Evolutionary conservation across 2,888 invertebrate genomes (phyloP), one percentile per base, ranked within the genome.

Genomic region (Nomada fucata): DNA sequence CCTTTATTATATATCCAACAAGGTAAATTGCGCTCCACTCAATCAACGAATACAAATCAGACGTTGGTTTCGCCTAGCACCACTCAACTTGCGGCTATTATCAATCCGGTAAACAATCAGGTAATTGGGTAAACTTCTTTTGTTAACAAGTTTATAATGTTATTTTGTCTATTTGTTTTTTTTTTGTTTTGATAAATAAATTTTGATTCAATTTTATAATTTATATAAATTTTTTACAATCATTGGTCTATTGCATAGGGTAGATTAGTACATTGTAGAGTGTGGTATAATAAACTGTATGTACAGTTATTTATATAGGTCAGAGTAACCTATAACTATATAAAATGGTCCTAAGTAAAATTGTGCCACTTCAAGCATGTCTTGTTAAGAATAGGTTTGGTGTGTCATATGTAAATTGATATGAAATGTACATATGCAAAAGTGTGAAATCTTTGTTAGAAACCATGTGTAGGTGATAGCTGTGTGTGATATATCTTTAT

Each of bases 1-100:
- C 92, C 93, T 72, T 85, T 93, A 87, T 81, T 93, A 76, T 93
- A 93, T 71, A 92, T 93, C 65, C 93, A 92, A 64, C 93, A 91
- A 79, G 90, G 91, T 76, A 93, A 93, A 88, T 71, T 92, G 57
- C 89, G 91, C 26, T 77, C 91, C 2, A 87, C 83, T 26, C 91
- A 90, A 76, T 79, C 90, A 29, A 85, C 88, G 70, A 86, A 89
- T 57, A 70, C 91, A 29, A 92, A 89, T 89, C 92, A 91, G 73
- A 85, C 91, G 29, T 82, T 91, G 60, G 91, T 92, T 70, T 86
- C 92, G 57, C 77, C 91, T 2, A 89, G 84, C 79, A 84, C 91
- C 36, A 89, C 92, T 10, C 92, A 92, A 85, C 87, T 92, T 20
- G 88, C 92, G 13, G 91, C 92, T 65, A 92, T 92, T 64, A 92